Conservation (phyloP, 2,797 vertebrate species). For the Agapornis canus region DNA sequence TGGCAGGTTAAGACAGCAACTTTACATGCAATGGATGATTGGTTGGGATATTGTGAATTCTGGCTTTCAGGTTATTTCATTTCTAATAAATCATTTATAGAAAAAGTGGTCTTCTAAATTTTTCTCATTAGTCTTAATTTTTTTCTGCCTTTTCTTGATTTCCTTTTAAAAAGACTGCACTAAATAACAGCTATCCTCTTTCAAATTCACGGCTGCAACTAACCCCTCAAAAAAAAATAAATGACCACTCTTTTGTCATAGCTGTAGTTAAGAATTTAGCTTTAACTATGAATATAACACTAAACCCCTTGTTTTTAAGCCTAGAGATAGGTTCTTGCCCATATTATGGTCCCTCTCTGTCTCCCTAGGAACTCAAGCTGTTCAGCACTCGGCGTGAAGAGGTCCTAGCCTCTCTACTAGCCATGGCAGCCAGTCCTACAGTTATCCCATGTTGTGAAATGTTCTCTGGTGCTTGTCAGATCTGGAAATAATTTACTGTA, state of each 20-base stretch:
- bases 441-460: neutral
- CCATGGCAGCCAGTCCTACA: neutral
- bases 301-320: neutral
- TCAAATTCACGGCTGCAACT: neutral
- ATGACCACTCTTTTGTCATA: neutral
- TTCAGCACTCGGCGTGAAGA: neutral
- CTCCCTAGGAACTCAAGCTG: neutral
- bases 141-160: conserved; percentile 8
- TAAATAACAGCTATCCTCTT: conserved; percentile 13
- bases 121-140: conserved; percentile 53
- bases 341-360: neutral
- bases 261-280: neutral
- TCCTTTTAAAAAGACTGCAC: neutral
- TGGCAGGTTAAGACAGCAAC: conserved; percentile 65
- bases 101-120: conserved; percentile 31
- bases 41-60: conserved; percentile 50
- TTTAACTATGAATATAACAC: neutral
- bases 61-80: conserved; percentile 59
- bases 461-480: neutral
- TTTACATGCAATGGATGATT: conserved; percentile 56
- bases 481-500: conserved; percentile 28
- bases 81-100: conserved; percentile 58
- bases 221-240: neutral
- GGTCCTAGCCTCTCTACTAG: neutral
- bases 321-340: neutral